Evolutionary conservation across 1,140 invertebrate species (phyloP).

Genomic region (Drosophila serrata): DNA sequence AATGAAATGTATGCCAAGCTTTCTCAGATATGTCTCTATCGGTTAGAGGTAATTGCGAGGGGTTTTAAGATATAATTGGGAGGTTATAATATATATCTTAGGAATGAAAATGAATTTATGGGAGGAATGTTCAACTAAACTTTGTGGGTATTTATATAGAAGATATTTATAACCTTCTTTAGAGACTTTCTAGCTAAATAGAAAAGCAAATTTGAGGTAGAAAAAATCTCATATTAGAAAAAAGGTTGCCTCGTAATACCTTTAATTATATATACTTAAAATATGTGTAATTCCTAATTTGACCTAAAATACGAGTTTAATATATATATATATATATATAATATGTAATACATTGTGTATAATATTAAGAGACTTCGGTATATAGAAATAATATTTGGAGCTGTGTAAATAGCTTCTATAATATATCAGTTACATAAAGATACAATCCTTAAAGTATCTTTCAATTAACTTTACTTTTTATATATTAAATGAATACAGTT

Average conservation of each 20-base stretch:
- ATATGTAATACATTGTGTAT: too few relatives aligned
- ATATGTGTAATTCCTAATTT: too few relatives aligned
- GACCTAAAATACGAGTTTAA: too few relatives aligned
- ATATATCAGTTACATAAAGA: too few relatives aligned
- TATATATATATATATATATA: too few relatives aligned
- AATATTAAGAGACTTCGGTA: not conserved
- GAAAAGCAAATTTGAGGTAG: too few relatives aligned
- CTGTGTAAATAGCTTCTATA: not conserved
- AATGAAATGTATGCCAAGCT: slow-evolving; percentile 18
- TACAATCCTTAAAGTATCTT: too few relatives aligned
- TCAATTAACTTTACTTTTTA: not conserved
- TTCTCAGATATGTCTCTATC: slow-evolving; percentile 28
- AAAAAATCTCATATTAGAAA: too few relatives aligned
- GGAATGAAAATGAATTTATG: not conserved
- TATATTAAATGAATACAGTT: too few relatives aligned
- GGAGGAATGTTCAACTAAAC: not conserved
- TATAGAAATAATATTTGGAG: not conserved
- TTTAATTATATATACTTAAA: too few relatives aligned
- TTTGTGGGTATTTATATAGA: not conserved
- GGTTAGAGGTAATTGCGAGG: not conserved
- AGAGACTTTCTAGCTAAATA: not conserved
- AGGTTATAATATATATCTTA: slow-evolving; percentile 12
- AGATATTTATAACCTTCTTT: not conserved
- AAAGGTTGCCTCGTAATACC: too few relatives aligned
- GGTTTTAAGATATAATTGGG: not conserved